These are phyloP conservation scores for Tenthredo scrophulariae DNA, from an alignment of 2,888 invertebrate genomes.

Conservation along the genomic window DNA sequence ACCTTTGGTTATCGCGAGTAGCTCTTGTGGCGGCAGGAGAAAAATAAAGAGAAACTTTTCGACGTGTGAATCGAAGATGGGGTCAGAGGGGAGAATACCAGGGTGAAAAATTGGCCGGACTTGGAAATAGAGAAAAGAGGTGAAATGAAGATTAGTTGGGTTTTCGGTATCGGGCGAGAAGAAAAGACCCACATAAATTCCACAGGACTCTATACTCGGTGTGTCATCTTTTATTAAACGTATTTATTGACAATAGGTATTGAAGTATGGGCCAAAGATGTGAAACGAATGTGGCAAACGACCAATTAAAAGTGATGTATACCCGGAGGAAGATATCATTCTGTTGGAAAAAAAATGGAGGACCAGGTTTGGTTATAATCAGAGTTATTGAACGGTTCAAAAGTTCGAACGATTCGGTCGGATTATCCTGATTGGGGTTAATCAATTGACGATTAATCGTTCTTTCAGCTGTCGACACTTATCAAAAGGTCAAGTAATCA, in stretches of 20 bases:
- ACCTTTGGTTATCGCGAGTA: not conserved
- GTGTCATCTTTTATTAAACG: constrained; percentile 12
- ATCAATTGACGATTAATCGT: not conserved
- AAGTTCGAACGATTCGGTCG: not conserved
- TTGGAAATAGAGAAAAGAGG: constrained; percentile 3
- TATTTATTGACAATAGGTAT: constrained; percentile 3
- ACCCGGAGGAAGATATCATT: not conserved
- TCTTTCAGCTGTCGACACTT: not conserved
- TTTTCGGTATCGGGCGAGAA: not conserved
- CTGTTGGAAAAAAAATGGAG: not conserved
- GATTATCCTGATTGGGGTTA: constrained; percentile 4
- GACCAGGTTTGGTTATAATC: not conserved
- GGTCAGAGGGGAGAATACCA: not conserved
- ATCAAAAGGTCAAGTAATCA: constrained; percentile 4
- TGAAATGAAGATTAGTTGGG: constrained; percentile 33
- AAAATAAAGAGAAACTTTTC: not conserved
- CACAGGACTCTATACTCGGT: not conserved
- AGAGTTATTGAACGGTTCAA: not conserved
- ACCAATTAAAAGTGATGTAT: constrained; percentile 10
- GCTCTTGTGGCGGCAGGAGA: not conserved
- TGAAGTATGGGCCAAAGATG: not conserved
- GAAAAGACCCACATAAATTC: constrained; percentile 27
- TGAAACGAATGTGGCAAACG: not conserved
- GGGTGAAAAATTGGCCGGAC: constrained; percentile 14
- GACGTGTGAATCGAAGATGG: not conserved